Conservation (phyloP, 2,113 vertebrate genomes). For the Esox niger region DNA sequence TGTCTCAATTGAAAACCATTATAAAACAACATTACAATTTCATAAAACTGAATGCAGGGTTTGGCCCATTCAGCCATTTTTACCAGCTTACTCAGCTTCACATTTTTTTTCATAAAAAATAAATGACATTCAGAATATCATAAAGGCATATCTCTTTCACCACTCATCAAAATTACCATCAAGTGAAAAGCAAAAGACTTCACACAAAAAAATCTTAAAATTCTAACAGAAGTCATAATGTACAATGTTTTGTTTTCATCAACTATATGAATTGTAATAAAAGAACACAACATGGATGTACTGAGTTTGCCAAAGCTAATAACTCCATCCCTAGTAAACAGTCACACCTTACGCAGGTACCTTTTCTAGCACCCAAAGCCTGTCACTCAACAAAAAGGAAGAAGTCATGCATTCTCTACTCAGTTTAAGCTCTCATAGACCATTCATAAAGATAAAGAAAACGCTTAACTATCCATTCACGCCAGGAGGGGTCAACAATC, state of each 20-base stretch:
- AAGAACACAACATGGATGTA: neutral
- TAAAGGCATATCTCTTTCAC: too few relatives aligned
- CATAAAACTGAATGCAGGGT: conserved; percentile 6
- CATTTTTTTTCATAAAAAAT: neutral
- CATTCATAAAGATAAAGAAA: conserved; percentile 16
- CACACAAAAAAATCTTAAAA: neutral
- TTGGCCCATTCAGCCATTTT: neutral
- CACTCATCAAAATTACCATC: neutral
- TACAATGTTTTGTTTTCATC: neutral
- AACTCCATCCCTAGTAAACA: neutral
- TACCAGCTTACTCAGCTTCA: too few relatives aligned
- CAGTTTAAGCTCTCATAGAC: neutral
- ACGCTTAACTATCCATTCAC: conserved; percentile 49
- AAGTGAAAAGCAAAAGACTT: neutral
- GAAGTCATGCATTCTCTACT: neutral
- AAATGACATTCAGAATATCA: neutral
- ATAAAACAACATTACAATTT: conserved; percentile 24
- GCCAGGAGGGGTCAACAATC: conserved; percentile 35
- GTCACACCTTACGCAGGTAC: neutral
- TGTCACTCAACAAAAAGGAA: conserved; percentile 1
- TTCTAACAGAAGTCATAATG: neutral
- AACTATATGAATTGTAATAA: neutral
- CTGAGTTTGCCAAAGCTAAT: neutral
- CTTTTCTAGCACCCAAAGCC: neutral
- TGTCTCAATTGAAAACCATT: conserved; percentile 6